A percentile compares a stretch with the other conserved stretches of the same genome.
These are phyloP conservation scores for Mus minutoides DNA, from an alignment of 2,797 vertebrate genomes.

Conservation along the genomic window DNA sequence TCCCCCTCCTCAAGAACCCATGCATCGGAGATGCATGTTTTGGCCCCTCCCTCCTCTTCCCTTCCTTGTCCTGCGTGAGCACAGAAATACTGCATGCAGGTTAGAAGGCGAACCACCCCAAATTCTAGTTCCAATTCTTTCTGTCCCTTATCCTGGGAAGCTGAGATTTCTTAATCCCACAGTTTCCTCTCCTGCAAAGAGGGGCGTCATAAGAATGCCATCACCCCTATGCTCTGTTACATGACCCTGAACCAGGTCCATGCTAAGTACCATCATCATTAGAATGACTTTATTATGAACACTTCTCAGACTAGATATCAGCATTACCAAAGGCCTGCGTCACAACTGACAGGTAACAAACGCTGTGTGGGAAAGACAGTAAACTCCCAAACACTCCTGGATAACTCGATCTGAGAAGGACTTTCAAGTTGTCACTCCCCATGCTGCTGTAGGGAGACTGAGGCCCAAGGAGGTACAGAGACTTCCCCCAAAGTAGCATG, in stretches of 20 bases:
- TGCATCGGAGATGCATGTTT: not conserved
- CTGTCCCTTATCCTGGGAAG: not conserved
- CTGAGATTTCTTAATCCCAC: not conserved
- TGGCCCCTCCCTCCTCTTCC: no score
- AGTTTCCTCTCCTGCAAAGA: not conserved
- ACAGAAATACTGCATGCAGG: not conserved
- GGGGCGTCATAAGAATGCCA: not conserved
- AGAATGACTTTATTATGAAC: not conserved
- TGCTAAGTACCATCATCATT: not conserved
- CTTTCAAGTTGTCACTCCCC: not conserved
- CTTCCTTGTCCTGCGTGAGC: not conserved
- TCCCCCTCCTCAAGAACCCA: not conserved
- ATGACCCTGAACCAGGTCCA: not conserved
- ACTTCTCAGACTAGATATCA: constrained; percentile 8
- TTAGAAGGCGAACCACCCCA: not conserved
- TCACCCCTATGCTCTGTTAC: not conserved
- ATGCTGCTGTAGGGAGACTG: not conserved
- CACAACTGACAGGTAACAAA: not conserved
- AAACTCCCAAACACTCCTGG: not conserved
- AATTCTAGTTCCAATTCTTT: not conserved
- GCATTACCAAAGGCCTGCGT: not conserved
- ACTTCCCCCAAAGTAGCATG: not conserved
- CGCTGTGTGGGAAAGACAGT: not conserved
- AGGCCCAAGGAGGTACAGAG: not conserved
- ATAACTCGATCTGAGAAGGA: not conserved